These are phyloP conservation scores for Drosophila putrida DNA, from an alignment of 2,888 invertebrate species.

Conservation along the genomic window DNA sequence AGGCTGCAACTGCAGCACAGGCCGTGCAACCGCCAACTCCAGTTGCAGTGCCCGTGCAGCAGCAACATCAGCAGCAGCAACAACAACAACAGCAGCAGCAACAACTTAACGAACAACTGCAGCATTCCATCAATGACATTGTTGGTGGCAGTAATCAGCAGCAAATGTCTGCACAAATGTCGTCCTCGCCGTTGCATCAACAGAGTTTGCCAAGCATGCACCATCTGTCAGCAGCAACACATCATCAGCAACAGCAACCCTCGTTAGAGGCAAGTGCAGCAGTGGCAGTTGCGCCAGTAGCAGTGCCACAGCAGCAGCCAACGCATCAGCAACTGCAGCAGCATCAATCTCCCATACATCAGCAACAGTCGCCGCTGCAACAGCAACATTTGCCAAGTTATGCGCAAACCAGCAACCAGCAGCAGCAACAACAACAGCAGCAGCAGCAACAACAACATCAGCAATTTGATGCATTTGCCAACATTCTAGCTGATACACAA, in stretches of 20 bases:
- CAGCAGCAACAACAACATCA: slow-evolving; percentile 74
- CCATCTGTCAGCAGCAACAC: slow-evolving; percentile 55
- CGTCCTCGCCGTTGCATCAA: slow-evolving; percentile 72
- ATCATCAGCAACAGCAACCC: slow-evolving; percentile 52
- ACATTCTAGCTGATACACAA: slow-evolving; percentile 61
- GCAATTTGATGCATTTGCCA: slow-evolving; percentile 76
- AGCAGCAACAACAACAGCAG: slow-evolving; percentile 70
- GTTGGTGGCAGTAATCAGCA: slow-evolving; percentile 86
- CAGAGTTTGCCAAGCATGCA: slow-evolving; percentile 78
- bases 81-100: slow-evolving; percentile 46
- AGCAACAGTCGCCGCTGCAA: slow-evolving; percentile 75
- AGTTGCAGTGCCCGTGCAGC: slow-evolving; percentile 47
- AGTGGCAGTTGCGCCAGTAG: slow-evolving; percentile 21
- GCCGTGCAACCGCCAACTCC: slow-evolving; percentile 55
- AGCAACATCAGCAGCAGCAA: slow-evolving; percentile 44
- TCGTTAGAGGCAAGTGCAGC: slow-evolving; percentile 52
- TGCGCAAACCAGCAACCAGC: slow-evolving; percentile 60
- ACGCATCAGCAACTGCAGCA: slow-evolving; percentile 76
- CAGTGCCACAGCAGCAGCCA: slow-evolving; percentile 45
- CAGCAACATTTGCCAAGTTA: slow-evolving; percentile 84
- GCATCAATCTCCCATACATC: slow-evolving; percentile 78
- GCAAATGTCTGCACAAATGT: slow-evolving; percentile 83
- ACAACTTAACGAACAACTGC: slow-evolving; percentile 84
- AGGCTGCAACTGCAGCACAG: slow-evolving; percentile 39
- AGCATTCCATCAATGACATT: slow-evolving; percentile 85